A percentile compares a stretch with the other conserved stretches of the same genome.
These are phyloP conservation scores for Aphelenchoides bicaudatus DNA, from an alignment of 2,888 invertebrate species.

Conservation along the genomic window DNA sequence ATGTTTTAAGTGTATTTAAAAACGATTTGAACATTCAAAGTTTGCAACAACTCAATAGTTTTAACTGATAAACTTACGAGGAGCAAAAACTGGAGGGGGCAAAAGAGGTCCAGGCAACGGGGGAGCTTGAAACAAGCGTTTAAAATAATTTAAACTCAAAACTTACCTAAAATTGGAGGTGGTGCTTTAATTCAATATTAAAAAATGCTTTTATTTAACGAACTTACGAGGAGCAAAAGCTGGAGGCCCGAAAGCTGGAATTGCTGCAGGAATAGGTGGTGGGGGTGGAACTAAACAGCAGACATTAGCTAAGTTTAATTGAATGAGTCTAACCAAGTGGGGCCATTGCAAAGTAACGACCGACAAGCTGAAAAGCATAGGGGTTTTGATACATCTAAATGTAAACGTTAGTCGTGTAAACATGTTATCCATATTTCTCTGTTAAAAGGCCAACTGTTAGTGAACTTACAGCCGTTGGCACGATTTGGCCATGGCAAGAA, in stretches of 20 bases:
- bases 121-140: neutral
- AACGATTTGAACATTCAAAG: too few species aligned
- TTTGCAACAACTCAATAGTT: too few species aligned
- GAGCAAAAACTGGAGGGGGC: neutral
- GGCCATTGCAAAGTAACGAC: conserved; percentile 8
- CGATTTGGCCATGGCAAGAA: conserved; percentile 6
- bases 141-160: neutral
- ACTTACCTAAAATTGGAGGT: neutral
- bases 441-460: neutral
- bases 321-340: neutral
- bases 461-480: neutral
- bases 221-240: neutral
- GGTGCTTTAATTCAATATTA: neutral
- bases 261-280: too few species aligned
- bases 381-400: conserved; percentile 9
- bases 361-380: conserved; percentile 10
- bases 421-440: neutral
- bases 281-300: neutral
- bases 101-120: neutral
- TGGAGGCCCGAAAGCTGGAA: too few species aligned
- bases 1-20: too few species aligned
- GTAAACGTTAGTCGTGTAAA: neutral
- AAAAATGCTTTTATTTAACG: neutral
- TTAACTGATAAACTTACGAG: too few species aligned
- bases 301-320: neutral